Evolutionary conservation across 1,140 invertebrate species (phyloP).

Genomic region (Gyrodactylus salaris): DNA sequence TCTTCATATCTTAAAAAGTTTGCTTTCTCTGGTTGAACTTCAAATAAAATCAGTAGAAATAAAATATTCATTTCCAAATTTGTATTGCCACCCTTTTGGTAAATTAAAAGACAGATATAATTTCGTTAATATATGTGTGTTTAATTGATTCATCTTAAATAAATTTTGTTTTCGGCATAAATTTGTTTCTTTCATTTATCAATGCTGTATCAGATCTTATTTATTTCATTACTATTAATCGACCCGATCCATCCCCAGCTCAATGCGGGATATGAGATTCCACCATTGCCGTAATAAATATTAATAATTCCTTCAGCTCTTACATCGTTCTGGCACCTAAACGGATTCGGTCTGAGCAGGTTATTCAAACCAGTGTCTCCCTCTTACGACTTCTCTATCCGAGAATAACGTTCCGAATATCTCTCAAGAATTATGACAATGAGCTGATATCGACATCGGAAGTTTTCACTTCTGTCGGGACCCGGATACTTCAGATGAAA

Average conservation of each 20-base stretch:
- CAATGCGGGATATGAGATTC: conserved; percentile 1
- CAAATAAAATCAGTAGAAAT: too few species aligned
- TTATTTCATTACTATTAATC: too few species aligned
- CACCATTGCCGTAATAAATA: neutral
- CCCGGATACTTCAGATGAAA: conserved; percentile 14
- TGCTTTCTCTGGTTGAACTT: too few species aligned
- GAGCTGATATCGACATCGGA: conserved; percentile 13
- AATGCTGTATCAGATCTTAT: neutral
- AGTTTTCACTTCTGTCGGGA: conserved; percentile 14
- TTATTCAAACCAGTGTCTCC: conserved; percentile 14
- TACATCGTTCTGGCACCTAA: conserved; percentile 15
- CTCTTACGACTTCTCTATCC: conserved; percentile 14
- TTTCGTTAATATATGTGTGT: too few species aligned
- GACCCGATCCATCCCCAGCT: neutral
- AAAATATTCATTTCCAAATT: neutral
- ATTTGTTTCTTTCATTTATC: neutral
- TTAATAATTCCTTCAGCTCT: conserved; percentile 11
- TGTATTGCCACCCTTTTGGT: neutral
- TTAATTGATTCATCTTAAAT: neutral
- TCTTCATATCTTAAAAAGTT: too few species aligned
- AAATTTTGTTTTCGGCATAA: neutral
- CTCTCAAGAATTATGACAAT: conserved; percentile 13
- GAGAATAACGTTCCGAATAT: conserved; percentile 13
- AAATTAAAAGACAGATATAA: too few species aligned
- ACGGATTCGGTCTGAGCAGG: conserved; percentile 14